Evolutionary conservation across 64 coral and sea anemone species (phyloP).

Genomic region (Montipora cactus): DNA sequence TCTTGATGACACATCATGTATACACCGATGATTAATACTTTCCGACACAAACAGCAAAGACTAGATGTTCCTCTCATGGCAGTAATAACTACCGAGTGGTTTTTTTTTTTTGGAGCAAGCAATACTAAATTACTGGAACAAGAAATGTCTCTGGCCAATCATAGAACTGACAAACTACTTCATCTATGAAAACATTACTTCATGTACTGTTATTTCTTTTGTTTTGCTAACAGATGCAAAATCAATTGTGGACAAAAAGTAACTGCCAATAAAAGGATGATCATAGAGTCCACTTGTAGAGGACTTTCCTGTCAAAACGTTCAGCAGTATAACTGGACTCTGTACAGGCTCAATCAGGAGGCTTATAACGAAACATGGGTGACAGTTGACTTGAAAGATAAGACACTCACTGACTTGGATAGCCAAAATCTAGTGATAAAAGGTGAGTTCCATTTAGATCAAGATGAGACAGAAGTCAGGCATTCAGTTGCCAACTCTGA

Average conservation of each 20-base stretch:
- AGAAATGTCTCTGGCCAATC: too few relatives aligned
- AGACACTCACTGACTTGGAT: slow-evolving; percentile 71
- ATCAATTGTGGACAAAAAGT: slow-evolving; percentile 76
- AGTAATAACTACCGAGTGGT: too few relatives aligned
- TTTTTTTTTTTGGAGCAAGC: too few relatives aligned
- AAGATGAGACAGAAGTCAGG: neutral
- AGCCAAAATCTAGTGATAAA: slow-evolving; percentile 69
- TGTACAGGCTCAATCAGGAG: slow-evolving; percentile 38
- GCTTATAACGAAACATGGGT: slow-evolving; percentile 49
- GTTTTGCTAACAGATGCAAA: slow-evolving; percentile 58
- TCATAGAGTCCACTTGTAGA: slow-evolving; percentile 70
- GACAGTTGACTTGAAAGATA: slow-evolving; percentile 28
- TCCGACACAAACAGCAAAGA: too few relatives aligned
- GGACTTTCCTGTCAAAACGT: slow-evolving; percentile 73
- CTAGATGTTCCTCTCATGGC: too few relatives aligned
- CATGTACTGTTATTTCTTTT: neutral
- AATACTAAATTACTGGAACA: too few relatives aligned
- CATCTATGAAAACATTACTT: neutral
- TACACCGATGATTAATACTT: too few relatives aligned
- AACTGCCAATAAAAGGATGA: slow-evolving; percentile 66
- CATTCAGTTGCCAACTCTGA: too few relatives aligned
- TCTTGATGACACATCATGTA: too few relatives aligned
- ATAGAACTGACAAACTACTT: neutral
- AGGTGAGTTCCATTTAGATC: neutral
- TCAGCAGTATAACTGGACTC: slow-evolving; percentile 68